These are phyloP conservation scores for Bolborhynchus lineola DNA, from an alignment of 2,113 vertebrate genomes.

Conservation along the genomic window DNA sequence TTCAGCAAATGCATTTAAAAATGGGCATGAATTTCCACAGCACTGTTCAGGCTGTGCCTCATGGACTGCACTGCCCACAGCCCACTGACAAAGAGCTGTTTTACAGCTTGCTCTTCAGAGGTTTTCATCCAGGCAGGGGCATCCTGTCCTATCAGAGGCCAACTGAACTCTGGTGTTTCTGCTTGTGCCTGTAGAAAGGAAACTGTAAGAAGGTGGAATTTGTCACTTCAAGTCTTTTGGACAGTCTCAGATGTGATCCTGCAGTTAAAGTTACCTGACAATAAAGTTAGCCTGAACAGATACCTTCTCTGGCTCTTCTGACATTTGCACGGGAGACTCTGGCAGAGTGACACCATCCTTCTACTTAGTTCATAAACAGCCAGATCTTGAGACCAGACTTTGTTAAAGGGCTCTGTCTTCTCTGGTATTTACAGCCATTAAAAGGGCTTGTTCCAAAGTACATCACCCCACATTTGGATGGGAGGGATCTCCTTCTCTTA, in stretches of 20 bases:
- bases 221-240: neutral
- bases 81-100: neutral
- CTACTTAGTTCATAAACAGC: neutral
- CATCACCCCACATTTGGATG: neutral
- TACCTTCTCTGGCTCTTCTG: neutral
- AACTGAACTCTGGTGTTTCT: neutral
- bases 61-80: neutral
- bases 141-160: neutral
- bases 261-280: neutral
- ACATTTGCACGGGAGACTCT: neutral
- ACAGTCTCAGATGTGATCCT: neutral
- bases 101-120: neutral
- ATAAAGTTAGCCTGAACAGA: neutral
- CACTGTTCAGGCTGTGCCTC: accelerated
- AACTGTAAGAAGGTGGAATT: neutral
- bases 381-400: neutral
- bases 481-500: neutral
- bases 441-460: neutral
- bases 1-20: neutral
- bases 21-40: neutral
- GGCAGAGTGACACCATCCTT: neutral
- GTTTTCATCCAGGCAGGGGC: neutral
- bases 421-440: neutral
- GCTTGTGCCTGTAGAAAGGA: neutral
- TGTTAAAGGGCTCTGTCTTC: neutral